Percentiles rank a stretch among this genome's conserved stretches.
phyloP scores from a whole-genome alignment of 2,797 vertebrate genomes.

The Chelonia mydas region DNA sequence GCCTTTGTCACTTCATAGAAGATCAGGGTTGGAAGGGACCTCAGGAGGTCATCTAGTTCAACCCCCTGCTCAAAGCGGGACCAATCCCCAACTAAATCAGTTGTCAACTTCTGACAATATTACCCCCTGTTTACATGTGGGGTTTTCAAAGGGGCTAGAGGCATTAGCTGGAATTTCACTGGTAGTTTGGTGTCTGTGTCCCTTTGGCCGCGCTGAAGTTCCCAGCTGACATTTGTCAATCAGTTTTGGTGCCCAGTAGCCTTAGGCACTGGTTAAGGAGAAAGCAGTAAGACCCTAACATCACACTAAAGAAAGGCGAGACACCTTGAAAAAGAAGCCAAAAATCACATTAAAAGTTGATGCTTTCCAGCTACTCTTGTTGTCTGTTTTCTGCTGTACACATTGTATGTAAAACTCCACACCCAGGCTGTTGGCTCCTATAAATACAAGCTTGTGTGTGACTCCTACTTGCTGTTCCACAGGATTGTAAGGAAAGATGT shows the following conservation, averaged over 20 bases:
- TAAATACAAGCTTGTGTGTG: background rate
- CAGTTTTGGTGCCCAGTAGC: background rate
- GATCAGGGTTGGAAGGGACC: no score
- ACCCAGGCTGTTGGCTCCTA: background rate
- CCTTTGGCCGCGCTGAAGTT: background rate
- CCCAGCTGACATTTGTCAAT: background rate
- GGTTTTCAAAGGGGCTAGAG: background rate
- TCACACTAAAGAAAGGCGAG: background rate
- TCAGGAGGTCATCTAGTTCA: no score
- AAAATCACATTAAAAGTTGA: background rate
- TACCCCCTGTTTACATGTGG: background rate
- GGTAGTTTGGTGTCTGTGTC: background rate
- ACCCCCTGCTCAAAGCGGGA: no score
- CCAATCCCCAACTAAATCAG: no score
- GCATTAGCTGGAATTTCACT: background rate
- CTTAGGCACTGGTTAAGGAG: background rate
- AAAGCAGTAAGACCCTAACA: background rate
- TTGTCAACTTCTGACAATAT: background rate
- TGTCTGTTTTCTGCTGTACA: background rate
- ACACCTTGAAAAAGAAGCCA: background rate
- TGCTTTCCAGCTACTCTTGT: background rate
- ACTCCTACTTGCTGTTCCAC: background rate
- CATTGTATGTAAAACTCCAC: background rate
- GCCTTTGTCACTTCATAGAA: background rate
- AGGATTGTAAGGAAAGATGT: background rate